Evolutionary conservation across 2,113 vertebrate species (phyloP), one percentile per base, ranked within the genome.

Genomic region (Patagioenas fasciata): DNA sequence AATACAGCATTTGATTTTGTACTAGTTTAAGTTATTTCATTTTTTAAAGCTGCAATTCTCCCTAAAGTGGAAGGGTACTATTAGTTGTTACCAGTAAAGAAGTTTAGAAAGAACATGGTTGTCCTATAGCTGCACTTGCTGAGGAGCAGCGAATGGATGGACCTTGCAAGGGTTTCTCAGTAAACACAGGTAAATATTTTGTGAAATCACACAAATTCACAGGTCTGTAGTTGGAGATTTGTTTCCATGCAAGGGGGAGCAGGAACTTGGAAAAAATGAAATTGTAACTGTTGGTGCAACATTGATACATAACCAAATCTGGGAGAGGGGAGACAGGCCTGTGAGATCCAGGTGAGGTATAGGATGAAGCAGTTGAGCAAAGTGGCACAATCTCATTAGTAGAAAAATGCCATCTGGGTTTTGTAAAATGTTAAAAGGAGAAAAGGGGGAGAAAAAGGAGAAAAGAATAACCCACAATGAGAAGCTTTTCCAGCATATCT

Each of bases 331-430:
- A 19, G 31, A 36, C 8, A 31, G 26, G 24, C 21, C 21, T 28
- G 4, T 25, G 56, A 40, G 32, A 17, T 69, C 3, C 0, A 0
- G 14, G 10, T 53, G 7, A 48, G 36, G 38, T 12, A 3, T 4
- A 44, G 26, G n/a, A 15, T 60, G 44, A 85, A 54, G 40, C 34
- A 44, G 5, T 24, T 64, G 20, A 65, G 44, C 3, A 1, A n/a
- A 60, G 13, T 44, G 7, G 4, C 57, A 29, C 28, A 61, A 0
- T 5, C 1, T 58, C 23, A 42, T 16, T 34, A 44, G 12, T 13
- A 44, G 65, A 62, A 74, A 48, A 61, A n/a, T 67, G 13, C 13
- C 20, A 3, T 20, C 10, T 50, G 15, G 42, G 6, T 32, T 78
- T 73, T 78, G 29, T 18, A 74, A 79, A 64, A 42, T 10, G 2